Conservation (phyloP, 2,797 vertebrate genomes). For the Parambassis ranga region DNA sequence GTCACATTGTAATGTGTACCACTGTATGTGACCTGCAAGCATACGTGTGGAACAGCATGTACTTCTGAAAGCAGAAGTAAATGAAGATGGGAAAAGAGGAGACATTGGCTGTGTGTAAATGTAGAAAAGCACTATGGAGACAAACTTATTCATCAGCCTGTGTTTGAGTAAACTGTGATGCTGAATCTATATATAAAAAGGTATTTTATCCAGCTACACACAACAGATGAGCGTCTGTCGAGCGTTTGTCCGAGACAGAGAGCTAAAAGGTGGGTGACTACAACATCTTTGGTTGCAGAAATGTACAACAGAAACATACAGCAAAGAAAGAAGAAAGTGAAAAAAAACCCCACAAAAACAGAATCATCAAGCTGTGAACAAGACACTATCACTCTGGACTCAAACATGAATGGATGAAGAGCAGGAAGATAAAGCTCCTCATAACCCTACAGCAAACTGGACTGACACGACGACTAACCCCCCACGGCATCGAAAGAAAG, state of each 20-base stretch:
- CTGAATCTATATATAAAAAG: conserved; percentile 9
- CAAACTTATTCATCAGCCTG: too few species aligned
- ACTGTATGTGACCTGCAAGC: too few species aligned
- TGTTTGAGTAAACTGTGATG: too few species aligned
- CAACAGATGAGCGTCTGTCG: not conserved
- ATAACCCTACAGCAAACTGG: conserved; percentile 10
- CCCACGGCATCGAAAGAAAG: conserved; percentile 29
- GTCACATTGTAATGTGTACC: too few species aligned
- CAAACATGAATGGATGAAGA: conserved; percentile 29
- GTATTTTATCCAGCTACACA: conserved; percentile 1
- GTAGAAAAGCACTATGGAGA: too few species aligned
- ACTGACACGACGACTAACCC: conserved; percentile 9
- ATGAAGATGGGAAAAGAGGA: too few species aligned
- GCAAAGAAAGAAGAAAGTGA: conserved; percentile 8
- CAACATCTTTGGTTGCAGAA: conserved; percentile 78
- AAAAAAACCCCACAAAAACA: conserved; percentile 7
- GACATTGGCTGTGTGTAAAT: too few species aligned
- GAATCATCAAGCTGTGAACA: conserved; percentile 20
- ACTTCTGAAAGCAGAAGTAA: too few species aligned
- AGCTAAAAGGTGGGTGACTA: conserved; percentile 51
- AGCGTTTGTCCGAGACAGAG: conserved; percentile 7
- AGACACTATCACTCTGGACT: conserved; percentile 26
- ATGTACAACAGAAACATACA: conserved; percentile 41
- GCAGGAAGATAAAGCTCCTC: conserved; percentile 23
- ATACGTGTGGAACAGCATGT: too few species aligned